These are phyloP conservation scores for Clamator glandarius DNA, from an alignment of 2,797 vertebrate genomes.

Conservation along the genomic window DNA sequence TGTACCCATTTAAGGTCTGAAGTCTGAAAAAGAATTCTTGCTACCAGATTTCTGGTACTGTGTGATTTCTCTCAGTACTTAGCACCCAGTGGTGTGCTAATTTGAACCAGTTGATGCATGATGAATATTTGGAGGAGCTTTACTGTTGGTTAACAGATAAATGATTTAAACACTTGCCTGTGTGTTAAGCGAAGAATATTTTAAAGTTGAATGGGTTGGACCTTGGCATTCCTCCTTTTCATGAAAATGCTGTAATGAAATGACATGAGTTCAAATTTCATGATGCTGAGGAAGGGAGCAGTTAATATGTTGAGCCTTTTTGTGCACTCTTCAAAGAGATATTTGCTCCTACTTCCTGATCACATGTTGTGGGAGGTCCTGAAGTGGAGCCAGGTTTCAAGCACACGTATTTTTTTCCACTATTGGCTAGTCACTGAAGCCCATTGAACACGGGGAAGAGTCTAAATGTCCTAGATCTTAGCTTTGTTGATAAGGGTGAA, in stretches of 20 bases:
- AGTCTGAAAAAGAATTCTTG: not conserved
- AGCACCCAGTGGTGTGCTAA: not conserved
- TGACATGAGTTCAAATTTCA: not conserved
- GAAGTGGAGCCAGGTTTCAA: not conserved
- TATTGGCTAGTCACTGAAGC: not conserved
- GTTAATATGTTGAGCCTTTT: not conserved
- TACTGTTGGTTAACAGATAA: not conserved
- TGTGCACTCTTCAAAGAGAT: not conserved
- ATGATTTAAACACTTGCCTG: not conserved
- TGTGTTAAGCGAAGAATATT: not conserved
- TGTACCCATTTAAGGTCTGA: not conserved
- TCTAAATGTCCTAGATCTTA: not conserved
- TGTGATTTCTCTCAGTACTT: not conserved
- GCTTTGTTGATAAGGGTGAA: not conserved
- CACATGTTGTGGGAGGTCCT: not conserved
- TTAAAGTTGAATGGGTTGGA: not conserved
- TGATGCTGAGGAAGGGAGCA: not conserved
- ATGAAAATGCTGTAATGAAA: not conserved
- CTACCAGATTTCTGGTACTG: not conserved
- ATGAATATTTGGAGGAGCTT: not conserved
- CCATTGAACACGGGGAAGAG: accelerated
- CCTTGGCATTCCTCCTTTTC: not conserved
- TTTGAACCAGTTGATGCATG: not conserved
- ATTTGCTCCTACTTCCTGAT: not conserved
- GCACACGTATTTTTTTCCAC: not conserved